Percentiles rank a stretch among this genome's conserved stretches.
These are phyloP conservation scores for Spheniscus mendiculus DNA, from an alignment of 2,113 vertebrate genomes.

Conservation along the genomic window DNA sequence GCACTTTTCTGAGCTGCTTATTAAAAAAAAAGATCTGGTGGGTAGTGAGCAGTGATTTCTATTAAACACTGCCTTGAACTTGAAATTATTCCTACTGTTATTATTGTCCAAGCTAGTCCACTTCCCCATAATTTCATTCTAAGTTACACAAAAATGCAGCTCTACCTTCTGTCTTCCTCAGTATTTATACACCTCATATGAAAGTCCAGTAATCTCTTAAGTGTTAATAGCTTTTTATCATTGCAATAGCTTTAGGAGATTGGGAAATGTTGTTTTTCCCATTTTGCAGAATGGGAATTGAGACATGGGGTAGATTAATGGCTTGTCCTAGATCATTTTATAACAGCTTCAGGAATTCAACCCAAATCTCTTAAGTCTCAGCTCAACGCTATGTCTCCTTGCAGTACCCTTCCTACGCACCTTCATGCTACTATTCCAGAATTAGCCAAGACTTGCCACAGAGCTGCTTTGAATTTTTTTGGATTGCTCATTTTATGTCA, in stretches of 20 bases:
- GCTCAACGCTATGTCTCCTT: neutral
- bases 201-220: constrained; percentile 14
- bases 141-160: constrained; percentile 20
- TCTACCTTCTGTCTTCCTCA: neutral
- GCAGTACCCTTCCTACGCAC: constrained; percentile 61
- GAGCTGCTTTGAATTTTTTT: constrained; percentile 34
- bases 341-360: constrained; percentile 30
- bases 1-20: constrained; percentile 59
- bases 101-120: constrained; percentile 36
- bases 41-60: constrained; percentile 50
- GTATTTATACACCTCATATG: constrained; percentile 10
- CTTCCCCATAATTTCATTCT: constrained; percentile 38
- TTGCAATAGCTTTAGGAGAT: neutral
- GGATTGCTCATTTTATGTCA: constrained; percentile 51
- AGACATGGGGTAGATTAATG: neutral
- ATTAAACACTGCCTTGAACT: constrained; percentile 42
- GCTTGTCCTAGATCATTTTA: constrained; percentile 16
- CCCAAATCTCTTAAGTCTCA: constrained; percentile 30
- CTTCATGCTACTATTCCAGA: constrained; percentile 49
- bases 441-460: constrained; percentile 57
- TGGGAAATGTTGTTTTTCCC: neutral
- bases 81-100: constrained; percentile 50
- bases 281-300: neutral
- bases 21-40: constrained; percentile 26
- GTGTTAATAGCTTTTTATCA: constrained; percentile 33